These are phyloP conservation scores for Manacus vitellinus DNA, from an alignment of 2,113 vertebrate genomes.

Conservation along the genomic window DNA sequence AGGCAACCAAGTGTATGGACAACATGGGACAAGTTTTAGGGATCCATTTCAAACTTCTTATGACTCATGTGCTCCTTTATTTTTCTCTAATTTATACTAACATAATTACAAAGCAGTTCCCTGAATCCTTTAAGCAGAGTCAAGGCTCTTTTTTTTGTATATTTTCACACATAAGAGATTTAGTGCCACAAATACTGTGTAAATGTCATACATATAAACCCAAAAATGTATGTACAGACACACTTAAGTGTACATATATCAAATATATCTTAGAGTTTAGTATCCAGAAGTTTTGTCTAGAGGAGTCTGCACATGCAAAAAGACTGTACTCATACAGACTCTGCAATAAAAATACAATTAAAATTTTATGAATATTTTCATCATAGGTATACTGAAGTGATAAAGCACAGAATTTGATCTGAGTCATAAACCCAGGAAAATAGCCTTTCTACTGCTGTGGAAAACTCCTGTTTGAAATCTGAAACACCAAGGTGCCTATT, in stretches of 20 bases:
- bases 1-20: not conserved
- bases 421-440: slow-evolving; percentile 48
- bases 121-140: not conserved
- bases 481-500: slow-evolving; percentile 13
- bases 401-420: slow-evolving; percentile 37
- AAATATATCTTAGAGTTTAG: not conserved
- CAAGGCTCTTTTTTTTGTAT: not conserved
- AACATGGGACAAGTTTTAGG: not conserved
- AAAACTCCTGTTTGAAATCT: slow-evolving; percentile 29
- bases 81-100: not conserved
- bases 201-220: not conserved
- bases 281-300: not conserved
- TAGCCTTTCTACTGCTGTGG: not conserved
- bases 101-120: not conserved
- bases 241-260: not conserved
- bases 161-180: not conserved
- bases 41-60: not conserved
- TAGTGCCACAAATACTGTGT: not conserved
- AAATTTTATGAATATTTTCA: slow-evolving; percentile 49
- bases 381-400: slow-evolving; percentile 25
- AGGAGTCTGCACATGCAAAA: not conserved
- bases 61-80: not conserved
- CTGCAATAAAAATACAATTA: slow-evolving; percentile 43
- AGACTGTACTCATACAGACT: not conserved
- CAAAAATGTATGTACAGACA: not conserved